A percentile compares a stretch with the other conserved stretches of the same genome.
Conservation (phyloP, 2,888 invertebrate genomes). For the Stenolophus ochropezus region DNA sequence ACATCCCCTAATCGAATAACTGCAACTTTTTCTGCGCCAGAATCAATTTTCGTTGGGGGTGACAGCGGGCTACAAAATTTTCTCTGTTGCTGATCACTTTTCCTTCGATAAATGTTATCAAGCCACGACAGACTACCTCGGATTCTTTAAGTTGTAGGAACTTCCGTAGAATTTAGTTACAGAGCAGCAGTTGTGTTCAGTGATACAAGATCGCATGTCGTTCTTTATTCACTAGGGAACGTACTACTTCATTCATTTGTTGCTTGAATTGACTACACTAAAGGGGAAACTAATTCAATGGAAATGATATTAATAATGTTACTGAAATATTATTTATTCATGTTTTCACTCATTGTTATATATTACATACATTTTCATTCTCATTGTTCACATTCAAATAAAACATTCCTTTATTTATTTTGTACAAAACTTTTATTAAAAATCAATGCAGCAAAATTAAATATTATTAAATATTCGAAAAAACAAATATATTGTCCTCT, state of each 20-base stretch:
- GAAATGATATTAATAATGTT: neutral
- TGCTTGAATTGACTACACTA: neutral
- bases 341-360: no score
- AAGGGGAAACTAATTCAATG: neutral
- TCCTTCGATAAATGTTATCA: slow-evolving; percentile 29
- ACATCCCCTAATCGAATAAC: neutral
- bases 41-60: slow-evolving; percentile 9
- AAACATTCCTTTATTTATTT: no score
- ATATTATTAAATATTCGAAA: no score
- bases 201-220: neutral
- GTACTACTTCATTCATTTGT: slow-evolving; percentile 11
- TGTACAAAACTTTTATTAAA: no score
- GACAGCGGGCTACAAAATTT: slow-evolving; percentile 2
- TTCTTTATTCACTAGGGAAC: slow-evolving; percentile 7
- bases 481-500: no score
- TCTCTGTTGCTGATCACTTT: slow-evolving; percentile 27
- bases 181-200: neutral
- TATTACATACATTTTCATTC: neutral
- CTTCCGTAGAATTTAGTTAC: neutral
- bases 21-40: slow-evolving; percentile 3
- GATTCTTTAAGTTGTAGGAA: neutral
- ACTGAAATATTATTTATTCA: neutral
- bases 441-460: no score
- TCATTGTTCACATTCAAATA: no score
- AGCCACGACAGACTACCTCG: neutral